phyloP scores from a whole-genome alignment of 1,140 invertebrate genomes.

The Varroa destructor region DNA sequence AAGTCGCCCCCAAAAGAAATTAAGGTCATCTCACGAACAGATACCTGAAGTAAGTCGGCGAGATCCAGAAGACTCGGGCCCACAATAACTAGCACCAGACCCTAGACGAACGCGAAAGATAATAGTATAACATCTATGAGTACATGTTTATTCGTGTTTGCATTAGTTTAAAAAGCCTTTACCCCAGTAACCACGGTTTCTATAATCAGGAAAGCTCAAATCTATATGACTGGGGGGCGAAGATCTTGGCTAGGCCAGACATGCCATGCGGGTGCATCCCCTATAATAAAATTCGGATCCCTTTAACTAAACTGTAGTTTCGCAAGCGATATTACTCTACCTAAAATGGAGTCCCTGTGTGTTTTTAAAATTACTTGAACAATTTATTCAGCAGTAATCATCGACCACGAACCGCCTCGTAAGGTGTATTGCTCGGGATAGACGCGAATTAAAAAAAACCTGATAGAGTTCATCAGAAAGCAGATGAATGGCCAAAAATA shows the following conservation, averaged over 20 bases:
- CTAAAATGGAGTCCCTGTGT: not conserved
- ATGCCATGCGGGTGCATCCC: no score
- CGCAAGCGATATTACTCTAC: not conserved
- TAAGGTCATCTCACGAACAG: conserved; percentile 2
- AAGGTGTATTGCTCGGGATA: not conserved
- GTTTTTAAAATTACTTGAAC: not conserved
- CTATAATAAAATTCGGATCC: no score
- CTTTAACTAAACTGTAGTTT: no score
- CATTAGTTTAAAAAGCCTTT: not conserved
- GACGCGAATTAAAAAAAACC: not conserved
- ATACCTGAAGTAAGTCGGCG: not conserved
- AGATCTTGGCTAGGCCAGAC: no score
- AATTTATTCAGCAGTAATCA: not conserved
- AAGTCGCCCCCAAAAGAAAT: not conserved
- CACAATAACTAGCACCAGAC: conserved; percentile 13
- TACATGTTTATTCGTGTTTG: not conserved
- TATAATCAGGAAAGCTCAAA: no score
- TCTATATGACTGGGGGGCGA: no score
- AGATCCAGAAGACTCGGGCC: conserved; percentile 21
- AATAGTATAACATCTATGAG: not conserved
- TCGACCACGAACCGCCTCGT: not conserved
- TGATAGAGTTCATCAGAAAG: no score
- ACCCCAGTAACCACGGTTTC: not conserved
- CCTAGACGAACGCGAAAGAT: not conserved
- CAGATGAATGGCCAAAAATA: no score